Conservation (phyloP, 2,888 invertebrate genomes). For the Polydesmus complanatus region DNA sequence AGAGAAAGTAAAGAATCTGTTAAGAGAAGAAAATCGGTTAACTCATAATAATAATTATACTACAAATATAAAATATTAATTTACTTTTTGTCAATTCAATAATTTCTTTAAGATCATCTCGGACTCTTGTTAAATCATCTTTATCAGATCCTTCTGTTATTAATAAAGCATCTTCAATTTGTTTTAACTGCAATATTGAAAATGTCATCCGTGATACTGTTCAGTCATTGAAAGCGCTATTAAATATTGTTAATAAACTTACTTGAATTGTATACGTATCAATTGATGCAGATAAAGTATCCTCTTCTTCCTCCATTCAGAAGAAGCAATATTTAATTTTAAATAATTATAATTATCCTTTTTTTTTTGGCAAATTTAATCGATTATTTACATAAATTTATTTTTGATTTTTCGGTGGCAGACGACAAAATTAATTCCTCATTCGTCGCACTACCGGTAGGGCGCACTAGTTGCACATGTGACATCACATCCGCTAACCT, state of each 20-base stretch:
- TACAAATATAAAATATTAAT: not conserved
- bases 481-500: too few relatives aligned
- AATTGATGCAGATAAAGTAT: not conserved
- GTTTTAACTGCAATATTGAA: not conserved
- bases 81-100: constrained; percentile 15
- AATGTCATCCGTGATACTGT: not conserved
- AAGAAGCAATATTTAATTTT: too few relatives aligned
- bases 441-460: too few relatives aligned
- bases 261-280: not conserved
- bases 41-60: not conserved
- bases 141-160: not conserved
- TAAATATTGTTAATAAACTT: not conserved
- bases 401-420: too few relatives aligned
- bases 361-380: too few relatives aligned
- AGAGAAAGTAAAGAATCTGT: constrained; percentile 10
- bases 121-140: constrained; percentile 8
- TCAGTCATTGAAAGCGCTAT: not conserved
- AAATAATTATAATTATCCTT: too few relatives aligned
- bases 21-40: not conserved
- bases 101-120: constrained; percentile 12
- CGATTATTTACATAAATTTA: too few relatives aligned
- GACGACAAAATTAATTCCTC: too few relatives aligned
- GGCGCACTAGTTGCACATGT: too few relatives aligned
- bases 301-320: not conserved
- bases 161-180: not conserved